Evolutionary conservation across 2,888 invertebrate species (phyloP).

Genomic region (Chouioia cunea): DNA sequence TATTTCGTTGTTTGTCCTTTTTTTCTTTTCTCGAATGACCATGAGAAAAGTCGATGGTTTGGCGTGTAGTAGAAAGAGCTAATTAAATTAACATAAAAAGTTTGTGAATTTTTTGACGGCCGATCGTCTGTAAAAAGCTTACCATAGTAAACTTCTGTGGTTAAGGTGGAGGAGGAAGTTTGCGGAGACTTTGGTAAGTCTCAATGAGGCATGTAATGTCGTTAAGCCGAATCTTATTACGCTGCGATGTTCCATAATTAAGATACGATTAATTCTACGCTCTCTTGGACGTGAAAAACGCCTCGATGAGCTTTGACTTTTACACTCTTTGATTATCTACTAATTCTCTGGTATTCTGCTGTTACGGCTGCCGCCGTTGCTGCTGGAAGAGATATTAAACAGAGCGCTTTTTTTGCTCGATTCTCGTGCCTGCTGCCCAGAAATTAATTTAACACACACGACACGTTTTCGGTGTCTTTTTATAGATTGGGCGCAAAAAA

Average conservation of each 20-base stretch:
- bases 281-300: constrained; percentile 57
- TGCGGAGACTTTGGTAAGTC: constrained; percentile 65
- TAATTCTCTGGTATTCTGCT: constrained; percentile 55
- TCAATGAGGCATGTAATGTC: constrained; percentile 69
- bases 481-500: no score
- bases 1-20: background rate
- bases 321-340: constrained; percentile 56
- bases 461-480: background rate
- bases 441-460: constrained; percentile 28
- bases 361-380: no score
- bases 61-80: background rate
- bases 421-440: background rate
- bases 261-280: constrained; percentile 63
- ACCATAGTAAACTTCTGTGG: background rate
- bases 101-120: constrained; percentile 14
- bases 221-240: constrained; percentile 68
- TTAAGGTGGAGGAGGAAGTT: background rate
- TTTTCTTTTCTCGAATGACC: background rate
- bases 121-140: constrained; percentile 51
- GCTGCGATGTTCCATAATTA: constrained; percentile 57
- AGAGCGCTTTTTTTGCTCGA: constrained; percentile 53
- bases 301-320: background rate
- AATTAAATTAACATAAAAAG: constrained; percentile 19
- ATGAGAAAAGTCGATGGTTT: background rate
- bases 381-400: constrained; percentile 52